phyloP scores from a whole-genome alignment of 2,888 invertebrate species.

The Euplexia lucipara region DNA sequence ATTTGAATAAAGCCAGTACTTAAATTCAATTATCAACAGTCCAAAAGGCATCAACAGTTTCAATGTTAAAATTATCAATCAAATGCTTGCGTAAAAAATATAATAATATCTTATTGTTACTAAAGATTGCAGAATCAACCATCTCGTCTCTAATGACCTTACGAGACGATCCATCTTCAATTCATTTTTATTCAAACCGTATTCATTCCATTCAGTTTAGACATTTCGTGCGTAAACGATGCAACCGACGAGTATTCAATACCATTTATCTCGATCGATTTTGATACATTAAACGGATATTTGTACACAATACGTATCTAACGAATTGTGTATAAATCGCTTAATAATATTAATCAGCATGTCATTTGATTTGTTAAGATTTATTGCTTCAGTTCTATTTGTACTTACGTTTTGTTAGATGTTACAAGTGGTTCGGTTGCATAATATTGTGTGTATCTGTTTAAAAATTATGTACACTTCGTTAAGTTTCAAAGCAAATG shows the following conservation, averaged over 20 bases:
- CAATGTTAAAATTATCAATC: not conserved
- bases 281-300: slow-evolving; percentile 60
- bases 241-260: slow-evolving; percentile 47
- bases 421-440: slow-evolving; percentile 35
- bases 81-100: not conserved
- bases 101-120: slow-evolving; percentile 13
- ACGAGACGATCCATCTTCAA: slow-evolving; percentile 60
- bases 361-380: slow-evolving; percentile 60
- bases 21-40: not conserved
- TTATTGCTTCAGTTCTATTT: slow-evolving; percentile 51
- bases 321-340: slow-evolving; percentile 66
- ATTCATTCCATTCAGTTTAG: slow-evolving; percentile 56
- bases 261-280: slow-evolving; percentile 56
- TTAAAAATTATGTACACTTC: slow-evolving; percentile 56
- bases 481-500: slow-evolving; percentile 50
- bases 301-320: slow-evolving; percentile 65
- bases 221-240: slow-evolving; percentile 65
- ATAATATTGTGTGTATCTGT: slow-evolving; percentile 33
- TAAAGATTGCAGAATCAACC: slow-evolving; percentile 57
- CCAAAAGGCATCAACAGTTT: not conserved
- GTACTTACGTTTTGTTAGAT: slow-evolving; percentile 44
- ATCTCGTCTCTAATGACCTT: slow-evolving; percentile 60
- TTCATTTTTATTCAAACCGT: slow-evolving; percentile 59
- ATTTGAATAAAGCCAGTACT: not conserved
- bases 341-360: slow-evolving; percentile 63